A percentile compares a stretch with the other conserved stretches of the same genome.
These are phyloP conservation scores for Myotis vivesi DNA, from an alignment of 2,797 vertebrate species.

Conservation along the genomic window DNA sequence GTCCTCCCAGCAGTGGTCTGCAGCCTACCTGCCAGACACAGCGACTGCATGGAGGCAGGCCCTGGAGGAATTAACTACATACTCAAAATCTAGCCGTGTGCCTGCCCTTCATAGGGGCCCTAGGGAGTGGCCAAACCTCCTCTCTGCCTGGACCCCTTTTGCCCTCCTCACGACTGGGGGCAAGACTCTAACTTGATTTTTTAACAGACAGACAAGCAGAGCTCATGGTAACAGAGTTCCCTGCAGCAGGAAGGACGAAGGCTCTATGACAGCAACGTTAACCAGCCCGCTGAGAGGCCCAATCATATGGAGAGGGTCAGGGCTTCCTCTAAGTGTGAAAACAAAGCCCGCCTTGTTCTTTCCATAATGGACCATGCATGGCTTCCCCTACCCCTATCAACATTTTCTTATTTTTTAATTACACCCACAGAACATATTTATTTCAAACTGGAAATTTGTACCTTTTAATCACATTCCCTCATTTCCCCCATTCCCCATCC, in stretches of 20 bases:
- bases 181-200: background rate
- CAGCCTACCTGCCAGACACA: background rate
- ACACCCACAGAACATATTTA: background rate
- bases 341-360: background rate
- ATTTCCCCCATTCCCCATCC: background rate
- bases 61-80: background rate
- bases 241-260: background rate
- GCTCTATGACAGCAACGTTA: rapidly evolving
- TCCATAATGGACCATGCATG: background rate
- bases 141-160: background rate
- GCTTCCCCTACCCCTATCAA: rapidly evolving
- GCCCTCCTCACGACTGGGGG: background rate
- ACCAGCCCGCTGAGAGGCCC: background rate
- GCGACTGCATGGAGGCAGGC: background rate
- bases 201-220: background rate
- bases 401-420: background rate
- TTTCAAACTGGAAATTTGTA: background rate
- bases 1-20: rapidly evolving
- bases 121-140: background rate
- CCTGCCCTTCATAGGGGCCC: background rate
- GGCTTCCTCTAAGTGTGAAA: background rate
- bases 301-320: background rate
- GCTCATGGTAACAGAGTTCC: background rate
- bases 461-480: background rate
- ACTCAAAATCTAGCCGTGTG: background rate